phyloP scores from a whole-genome alignment of 2,888 invertebrate genomes.

The Perizoma affinitatum region DNA sequence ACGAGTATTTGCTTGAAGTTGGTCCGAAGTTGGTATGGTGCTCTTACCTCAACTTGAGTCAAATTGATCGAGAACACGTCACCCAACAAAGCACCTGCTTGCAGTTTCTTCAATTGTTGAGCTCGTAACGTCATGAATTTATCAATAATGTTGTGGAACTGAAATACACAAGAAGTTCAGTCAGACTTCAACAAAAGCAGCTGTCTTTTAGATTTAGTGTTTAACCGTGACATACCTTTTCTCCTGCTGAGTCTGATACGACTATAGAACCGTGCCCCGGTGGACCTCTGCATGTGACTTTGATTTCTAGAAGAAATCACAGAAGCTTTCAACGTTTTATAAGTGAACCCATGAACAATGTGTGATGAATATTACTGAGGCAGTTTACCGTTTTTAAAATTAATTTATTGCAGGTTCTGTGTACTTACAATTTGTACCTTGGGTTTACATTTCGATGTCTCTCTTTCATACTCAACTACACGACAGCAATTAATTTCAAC shows the following conservation, averaged over 20 bases:
- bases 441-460: too few species aligned
- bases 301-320: slow-evolving; percentile 79
- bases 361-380: too few species aligned
- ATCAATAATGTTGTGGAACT: slow-evolving; percentile 82
- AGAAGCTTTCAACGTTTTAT: background rate
- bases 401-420: too few species aligned
- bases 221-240: slow-evolving; percentile 79
- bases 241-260: slow-evolving; percentile 87
- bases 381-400: too few species aligned
- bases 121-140: slow-evolving; percentile 87
- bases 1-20: too few species aligned
- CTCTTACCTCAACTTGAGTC: slow-evolving; percentile 77
- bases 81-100: slow-evolving; percentile 80
- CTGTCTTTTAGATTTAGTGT: too few species aligned
- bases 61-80: slow-evolving; percentile 91
- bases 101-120: slow-evolving; percentile 82
- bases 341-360: too few species aligned
- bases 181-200: too few species aligned
- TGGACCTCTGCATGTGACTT: slow-evolving; percentile 86
- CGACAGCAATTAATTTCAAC: too few species aligned
- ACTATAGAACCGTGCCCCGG: slow-evolving; percentile 92
- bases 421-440: too few species aligned
- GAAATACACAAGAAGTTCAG: slow-evolving; percentile 27
- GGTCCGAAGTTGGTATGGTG: too few species aligned
- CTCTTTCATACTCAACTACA: too few species aligned